These are phyloP conservation scores for Asteroscopus sphinx DNA, from an alignment of 2,888 invertebrate genomes.

Conservation along the genomic window DNA sequence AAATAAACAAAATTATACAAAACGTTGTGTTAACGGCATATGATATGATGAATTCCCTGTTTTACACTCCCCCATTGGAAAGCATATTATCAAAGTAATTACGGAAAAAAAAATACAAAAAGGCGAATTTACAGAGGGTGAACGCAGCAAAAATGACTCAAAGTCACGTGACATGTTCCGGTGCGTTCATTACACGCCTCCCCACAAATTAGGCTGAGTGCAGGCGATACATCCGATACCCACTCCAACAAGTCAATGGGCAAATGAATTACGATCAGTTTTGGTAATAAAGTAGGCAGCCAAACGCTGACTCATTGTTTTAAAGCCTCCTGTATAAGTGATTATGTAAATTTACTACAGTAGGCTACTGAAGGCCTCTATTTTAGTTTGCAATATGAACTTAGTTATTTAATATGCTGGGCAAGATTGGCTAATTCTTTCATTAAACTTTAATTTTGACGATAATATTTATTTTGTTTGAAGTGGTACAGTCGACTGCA, in stretches of 20 bases:
- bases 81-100: constrained; percentile 57
- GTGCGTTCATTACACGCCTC: constrained; percentile 60
- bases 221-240: constrained; percentile 60
- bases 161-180: constrained; percentile 68
- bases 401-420: constrained; percentile 4
- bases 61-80: constrained; percentile 31
- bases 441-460: too few species aligned
- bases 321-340: constrained; percentile 43
- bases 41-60: constrained; percentile 45
- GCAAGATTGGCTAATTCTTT: too few species aligned
- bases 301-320: constrained; percentile 49
- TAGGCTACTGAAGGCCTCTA: constrained; percentile 1
- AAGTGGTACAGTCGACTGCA: too few species aligned
- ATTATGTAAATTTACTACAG: constrained; percentile 48
- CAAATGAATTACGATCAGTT: constrained; percentile 53
- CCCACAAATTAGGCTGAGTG: constrained; percentile 77
- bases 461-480: too few species aligned
- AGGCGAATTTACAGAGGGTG: constrained; percentile 51
- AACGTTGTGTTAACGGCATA: constrained; percentile 25
- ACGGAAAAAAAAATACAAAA: constrained; percentile 56
- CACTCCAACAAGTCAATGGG: constrained; percentile 57
- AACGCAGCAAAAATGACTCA: constrained; percentile 61
- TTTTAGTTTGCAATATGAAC: constrained; percentile 6
- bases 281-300: constrained; percentile 48
- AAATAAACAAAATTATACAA: constrained; percentile 46